Evolutionary conservation across 1,140 invertebrate species (phyloP).

Genomic region (Papilio dardanus): DNA sequence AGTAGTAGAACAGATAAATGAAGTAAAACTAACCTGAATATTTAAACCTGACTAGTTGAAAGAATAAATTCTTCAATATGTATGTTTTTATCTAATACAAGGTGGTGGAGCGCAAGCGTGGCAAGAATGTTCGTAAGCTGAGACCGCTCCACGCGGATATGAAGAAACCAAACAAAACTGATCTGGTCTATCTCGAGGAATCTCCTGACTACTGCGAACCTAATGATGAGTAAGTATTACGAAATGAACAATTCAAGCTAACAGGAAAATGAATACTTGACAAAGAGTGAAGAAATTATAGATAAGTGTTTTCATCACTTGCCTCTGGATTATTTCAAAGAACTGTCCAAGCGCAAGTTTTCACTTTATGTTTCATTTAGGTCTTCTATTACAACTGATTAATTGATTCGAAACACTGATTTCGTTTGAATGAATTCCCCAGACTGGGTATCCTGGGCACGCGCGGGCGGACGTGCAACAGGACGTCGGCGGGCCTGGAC

Average conservation of each 20-base stretch:
- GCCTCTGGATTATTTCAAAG: no score
- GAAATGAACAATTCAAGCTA: no score
- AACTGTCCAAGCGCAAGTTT: no score
- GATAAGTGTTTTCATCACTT: no score
- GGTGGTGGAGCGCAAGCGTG: slow-evolving; percentile 85
- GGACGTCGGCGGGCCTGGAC: slow-evolving; percentile 90
- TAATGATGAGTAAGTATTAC: slow-evolving; percentile 88
- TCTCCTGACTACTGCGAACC: slow-evolving; percentile 94
- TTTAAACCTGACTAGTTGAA: background rate
- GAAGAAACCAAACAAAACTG: slow-evolving; percentile 92
- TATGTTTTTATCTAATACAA: slow-evolving; percentile 51
- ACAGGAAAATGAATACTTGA: no score
- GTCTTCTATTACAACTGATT: no score
- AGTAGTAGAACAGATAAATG: no score
- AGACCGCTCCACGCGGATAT: slow-evolving; percentile 87
- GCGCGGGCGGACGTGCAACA: slow-evolving; percentile 91
- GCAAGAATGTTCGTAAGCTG: slow-evolving; percentile 86
- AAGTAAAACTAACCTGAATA: no score
- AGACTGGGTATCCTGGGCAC: slow-evolving; percentile 93
- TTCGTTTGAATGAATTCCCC: slow-evolving; percentile 45
- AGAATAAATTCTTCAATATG: background rate
- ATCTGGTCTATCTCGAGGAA: slow-evolving; percentile 92
- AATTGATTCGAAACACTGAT: no score
- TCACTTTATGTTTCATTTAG: no score
- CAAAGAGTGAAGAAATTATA: no score